Evolutionary conservation across 2,888 invertebrate genomes (phyloP).

Genomic region (Pyrocoelia pectoralis): DNA sequence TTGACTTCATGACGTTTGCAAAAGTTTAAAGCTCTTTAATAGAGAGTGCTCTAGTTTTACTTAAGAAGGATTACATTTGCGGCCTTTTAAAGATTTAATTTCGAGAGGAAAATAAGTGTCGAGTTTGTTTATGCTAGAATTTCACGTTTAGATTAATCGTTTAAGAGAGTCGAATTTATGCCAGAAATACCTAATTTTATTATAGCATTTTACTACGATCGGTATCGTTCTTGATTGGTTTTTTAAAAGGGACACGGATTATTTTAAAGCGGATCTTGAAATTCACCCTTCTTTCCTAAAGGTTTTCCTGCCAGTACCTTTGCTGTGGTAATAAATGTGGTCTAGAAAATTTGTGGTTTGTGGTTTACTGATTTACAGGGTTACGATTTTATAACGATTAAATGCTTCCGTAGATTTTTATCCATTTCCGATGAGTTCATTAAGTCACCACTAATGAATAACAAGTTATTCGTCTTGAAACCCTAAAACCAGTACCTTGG

Average conservation of each 20-base stretch:
- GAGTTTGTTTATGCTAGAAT: constrained; percentile 17
- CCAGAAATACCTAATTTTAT: background rate
- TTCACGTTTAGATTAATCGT: background rate
- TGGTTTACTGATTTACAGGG: background rate
- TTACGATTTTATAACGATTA: background rate
- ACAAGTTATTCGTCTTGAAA: too few species aligned
- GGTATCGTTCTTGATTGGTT: background rate
- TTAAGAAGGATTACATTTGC: constrained; percentile 38
- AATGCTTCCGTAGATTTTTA: background rate
- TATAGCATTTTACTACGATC: background rate
- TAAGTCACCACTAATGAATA: too few species aligned
- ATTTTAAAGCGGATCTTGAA: background rate
- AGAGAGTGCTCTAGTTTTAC: constrained; percentile 39
- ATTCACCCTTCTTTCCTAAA: background rate
- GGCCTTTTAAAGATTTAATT: constrained; percentile 39
- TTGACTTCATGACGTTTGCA: constrained; percentile 40
- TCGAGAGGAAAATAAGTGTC: constrained; percentile 30
- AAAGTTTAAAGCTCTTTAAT: constrained; percentile 39
- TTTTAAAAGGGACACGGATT: background rate
- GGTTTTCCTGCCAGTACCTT: background rate
- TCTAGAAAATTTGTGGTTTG: background rate
- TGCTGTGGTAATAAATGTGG: background rate
- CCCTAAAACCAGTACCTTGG: too few species aligned
- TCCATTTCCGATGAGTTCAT: too few species aligned
- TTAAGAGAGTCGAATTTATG: background rate